phyloP scores from a whole-genome alignment of 2,113 vertebrate genomes.

The Empidonax alnorum region DNA sequence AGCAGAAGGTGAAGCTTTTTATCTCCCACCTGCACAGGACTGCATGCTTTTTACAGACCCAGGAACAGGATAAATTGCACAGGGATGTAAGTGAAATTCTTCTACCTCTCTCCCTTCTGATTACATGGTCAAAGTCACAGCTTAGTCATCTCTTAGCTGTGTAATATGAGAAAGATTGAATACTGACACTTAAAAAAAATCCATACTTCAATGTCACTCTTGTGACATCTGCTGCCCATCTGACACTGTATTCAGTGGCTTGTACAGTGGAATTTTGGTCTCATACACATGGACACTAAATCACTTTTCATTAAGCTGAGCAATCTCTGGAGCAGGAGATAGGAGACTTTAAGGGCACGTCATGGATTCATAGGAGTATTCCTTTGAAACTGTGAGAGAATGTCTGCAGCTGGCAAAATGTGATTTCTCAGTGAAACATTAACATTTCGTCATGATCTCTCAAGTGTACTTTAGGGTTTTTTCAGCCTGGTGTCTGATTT shows the following conservation, averaged over 20 bases:
- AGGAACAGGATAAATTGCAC: not conserved
- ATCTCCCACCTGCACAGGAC: not conserved
- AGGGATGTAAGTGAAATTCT: not conserved
- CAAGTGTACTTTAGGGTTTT: not conserved
- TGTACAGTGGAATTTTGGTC: not conserved
- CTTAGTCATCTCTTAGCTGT: not conserved
- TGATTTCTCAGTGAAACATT: not conserved
- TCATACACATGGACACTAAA: not conserved
- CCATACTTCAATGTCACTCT: not conserved
- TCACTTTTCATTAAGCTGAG: not conserved
- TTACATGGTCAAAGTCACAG: not conserved
- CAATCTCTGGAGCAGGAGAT: not conserved
- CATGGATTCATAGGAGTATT: not conserved
- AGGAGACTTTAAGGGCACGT: not conserved
- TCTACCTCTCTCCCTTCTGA: not conserved
- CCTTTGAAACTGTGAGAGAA: not conserved
- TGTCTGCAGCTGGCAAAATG: not conserved
- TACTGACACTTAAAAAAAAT: not conserved
- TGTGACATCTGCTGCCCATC: not conserved
- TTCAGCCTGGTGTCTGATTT: not conserved
- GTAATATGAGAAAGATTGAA: not conserved
- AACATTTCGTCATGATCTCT: not conserved
- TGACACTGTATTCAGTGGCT: not conserved
- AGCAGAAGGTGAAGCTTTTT: not conserved
- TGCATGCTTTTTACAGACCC: not conserved